Percentiles rank a stretch among this genome's conserved stretches.
Conservation (phyloP, 1,140 invertebrate species). For the Odontomachus brunneus region DNA sequence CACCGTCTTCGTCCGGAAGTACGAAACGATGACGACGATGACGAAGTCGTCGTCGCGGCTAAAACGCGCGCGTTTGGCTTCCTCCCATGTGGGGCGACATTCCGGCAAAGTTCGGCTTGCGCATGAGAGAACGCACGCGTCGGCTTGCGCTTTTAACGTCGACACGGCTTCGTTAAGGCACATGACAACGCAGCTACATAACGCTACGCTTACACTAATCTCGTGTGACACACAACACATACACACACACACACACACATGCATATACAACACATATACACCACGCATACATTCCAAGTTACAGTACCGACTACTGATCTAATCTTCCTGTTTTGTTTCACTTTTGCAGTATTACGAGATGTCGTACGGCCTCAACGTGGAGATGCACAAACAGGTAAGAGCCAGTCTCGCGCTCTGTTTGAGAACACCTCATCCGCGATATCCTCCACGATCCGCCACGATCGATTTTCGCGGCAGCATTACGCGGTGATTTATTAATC, state of each 20-base stretch:
- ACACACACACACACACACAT: too few relatives aligned
- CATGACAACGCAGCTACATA: conserved; percentile 17
- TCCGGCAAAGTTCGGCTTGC: conserved; percentile 53
- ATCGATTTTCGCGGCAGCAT: conserved; percentile 55
- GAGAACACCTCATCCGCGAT: conserved; percentile 18
- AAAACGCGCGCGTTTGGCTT: conserved; percentile 47
- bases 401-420: conserved; percentile 19
- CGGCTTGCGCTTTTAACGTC: conserved; percentile 55
- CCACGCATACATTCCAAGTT: too few relatives aligned
- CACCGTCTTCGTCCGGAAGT: conserved; percentile 11
- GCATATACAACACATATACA: too few relatives aligned
- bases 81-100: conserved; percentile 23
- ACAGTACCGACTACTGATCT: conserved; percentile 49
- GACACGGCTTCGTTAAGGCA: conserved; percentile 44
- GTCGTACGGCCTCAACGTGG: conserved; percentile 99
- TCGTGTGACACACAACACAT: conserved; percentile 3
- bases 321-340: conserved; percentile 65
- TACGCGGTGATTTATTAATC: conserved; percentile 68
- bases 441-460: conserved; percentile 50
- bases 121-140: conserved; percentile 48
- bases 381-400: conserved; percentile 99
- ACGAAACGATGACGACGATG: conserved; percentile 27
- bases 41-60: too few relatives aligned
- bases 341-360: conserved; percentile 99
- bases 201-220: conserved; percentile 45